Conservation (phyloP, 2,113 vertebrate genomes). For the Prietella phreatophila region DNA sequence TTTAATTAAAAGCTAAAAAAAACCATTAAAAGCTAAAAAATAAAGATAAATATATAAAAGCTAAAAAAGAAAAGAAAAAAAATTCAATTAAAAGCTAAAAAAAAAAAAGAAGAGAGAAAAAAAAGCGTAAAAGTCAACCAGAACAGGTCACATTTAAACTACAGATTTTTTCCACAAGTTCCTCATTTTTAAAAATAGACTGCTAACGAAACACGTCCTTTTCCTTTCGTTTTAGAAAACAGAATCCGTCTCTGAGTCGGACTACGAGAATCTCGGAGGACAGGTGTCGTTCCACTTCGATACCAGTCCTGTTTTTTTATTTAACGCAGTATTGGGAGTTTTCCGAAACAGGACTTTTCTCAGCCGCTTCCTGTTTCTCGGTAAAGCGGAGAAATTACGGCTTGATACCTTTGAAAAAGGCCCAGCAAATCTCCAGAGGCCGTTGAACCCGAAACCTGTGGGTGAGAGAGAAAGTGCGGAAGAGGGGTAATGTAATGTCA, state of each 20-base stretch:
- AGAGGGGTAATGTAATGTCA: conserved; percentile 1
- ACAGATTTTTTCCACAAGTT: not conserved
- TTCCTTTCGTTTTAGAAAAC: not conserved
- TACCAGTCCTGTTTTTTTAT: not conserved
- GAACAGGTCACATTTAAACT: not conserved
- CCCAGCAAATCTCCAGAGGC: conserved; percentile 96
- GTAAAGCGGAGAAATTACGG: conserved; percentile 51
- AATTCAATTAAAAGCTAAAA: not conserved
- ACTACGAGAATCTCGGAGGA: not conserved
- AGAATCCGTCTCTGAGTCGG: not conserved
- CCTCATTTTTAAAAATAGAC: not conserved
- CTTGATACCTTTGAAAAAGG: conserved; percentile 94
- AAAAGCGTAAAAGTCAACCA: not conserved
- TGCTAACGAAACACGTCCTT: not conserved
- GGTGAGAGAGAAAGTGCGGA: conserved; percentile 43
- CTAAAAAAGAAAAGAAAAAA: not conserved
- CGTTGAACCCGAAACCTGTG: conserved; percentile 96
- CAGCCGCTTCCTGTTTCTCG: conserved; percentile 14
- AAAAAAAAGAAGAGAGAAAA: not conserved
- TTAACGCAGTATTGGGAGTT: not conserved
- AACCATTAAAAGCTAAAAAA: not conserved
- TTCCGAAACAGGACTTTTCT: not conserved
- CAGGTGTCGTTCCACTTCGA: not conserved
- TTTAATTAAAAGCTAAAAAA: no score
- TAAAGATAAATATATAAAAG: no score